Evolutionary conservation across 1,140 invertebrate genomes (phyloP), one percentile per base, ranked within the genome.

Genomic region (Holcopasites calliopsidis): DNA sequence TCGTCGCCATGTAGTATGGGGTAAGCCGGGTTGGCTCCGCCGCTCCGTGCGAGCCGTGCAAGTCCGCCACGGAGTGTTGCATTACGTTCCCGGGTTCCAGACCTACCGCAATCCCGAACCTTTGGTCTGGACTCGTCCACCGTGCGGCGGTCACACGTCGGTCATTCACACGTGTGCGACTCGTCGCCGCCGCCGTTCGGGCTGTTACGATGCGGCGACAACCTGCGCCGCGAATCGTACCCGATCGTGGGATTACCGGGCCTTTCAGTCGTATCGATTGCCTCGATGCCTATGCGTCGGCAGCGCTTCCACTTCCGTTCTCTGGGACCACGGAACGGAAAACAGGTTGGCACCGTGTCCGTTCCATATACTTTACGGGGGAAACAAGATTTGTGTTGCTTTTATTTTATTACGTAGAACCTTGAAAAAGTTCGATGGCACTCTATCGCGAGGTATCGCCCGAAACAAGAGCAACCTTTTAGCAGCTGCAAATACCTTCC

Each of bases 41-140:
- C 35, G 21, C 69, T 66, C 61, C 54, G 66, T 28, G 69, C 75
- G 52, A 50, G 75, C 64, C 40, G 26, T 55, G 79, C 75, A 44
- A 49, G 40, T 69, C 52, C 75, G 75, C 81, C 74, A 78, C 33
- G 58, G 57, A 76, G 78, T 84, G 74, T 84, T 84, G 74, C 78
- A 83, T 84, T 84, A 84, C 81, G 81, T 85, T 78, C 62, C 81
- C 50, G 78, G 78, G 79, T 84, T 85, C 82, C 79, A 85, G 85
- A 85, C 85, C 85, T 85, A 86, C 85, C 85, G 80, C 85, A 86
- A 86, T 86, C 71, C 84, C 81, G 82, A 85, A 84, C 79, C 85
- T 85, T 85, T 76, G 81, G 70, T 83, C 78, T 83, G 82, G 74
- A 85, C 82, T 80, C 77, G 79, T 75, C 70, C 78, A 77, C 70